Evolutionary conservation across 1,140 invertebrate species (phyloP).

Genomic region (Lasioglossum albipes): DNA sequence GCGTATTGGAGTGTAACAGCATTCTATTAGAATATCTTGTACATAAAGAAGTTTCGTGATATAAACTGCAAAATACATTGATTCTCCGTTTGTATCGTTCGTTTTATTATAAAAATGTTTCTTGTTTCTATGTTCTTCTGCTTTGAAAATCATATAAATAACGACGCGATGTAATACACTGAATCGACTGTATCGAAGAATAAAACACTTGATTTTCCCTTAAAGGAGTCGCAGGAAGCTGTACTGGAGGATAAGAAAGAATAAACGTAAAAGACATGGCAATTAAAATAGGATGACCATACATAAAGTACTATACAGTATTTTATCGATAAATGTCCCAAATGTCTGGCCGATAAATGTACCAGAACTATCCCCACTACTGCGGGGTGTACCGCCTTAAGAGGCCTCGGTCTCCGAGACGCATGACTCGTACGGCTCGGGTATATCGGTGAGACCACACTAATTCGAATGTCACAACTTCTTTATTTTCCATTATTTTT

Average conservation of each 20-base stretch:
- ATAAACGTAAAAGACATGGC: constrained; percentile 26
- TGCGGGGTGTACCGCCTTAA: too few species aligned
- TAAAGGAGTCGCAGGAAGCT: constrained; percentile 10
- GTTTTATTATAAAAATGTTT: neutral
- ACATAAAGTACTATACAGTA: too few species aligned
- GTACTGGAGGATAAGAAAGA: constrained; percentile 26
- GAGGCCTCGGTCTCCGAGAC: too few species aligned
- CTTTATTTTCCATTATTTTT: too few species aligned
- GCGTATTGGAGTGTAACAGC: constrained; percentile 16
- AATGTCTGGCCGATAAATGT: too few species aligned
- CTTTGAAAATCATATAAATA: neutral
- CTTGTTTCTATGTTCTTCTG: too few species aligned
- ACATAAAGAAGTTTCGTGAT: constrained; percentile 10
- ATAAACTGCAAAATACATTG: constrained; percentile 29
- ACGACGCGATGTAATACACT: constrained; percentile 1
- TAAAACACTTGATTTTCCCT: constrained; percentile 12
- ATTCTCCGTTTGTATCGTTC: neutral
- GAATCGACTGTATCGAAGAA: constrained; percentile 7
- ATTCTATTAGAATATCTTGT: constrained; percentile 44
- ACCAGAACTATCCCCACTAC: too few species aligned
- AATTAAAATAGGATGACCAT: constrained; percentile 40
- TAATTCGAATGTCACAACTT: too few species aligned
- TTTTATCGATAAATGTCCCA: too few species aligned
- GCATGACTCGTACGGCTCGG: too few species aligned
- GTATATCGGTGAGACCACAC: too few species aligned